Evolutionary conservation across 2,888 invertebrate species (phyloP).

Genomic region (Caenorhabditis sp.): DNA sequence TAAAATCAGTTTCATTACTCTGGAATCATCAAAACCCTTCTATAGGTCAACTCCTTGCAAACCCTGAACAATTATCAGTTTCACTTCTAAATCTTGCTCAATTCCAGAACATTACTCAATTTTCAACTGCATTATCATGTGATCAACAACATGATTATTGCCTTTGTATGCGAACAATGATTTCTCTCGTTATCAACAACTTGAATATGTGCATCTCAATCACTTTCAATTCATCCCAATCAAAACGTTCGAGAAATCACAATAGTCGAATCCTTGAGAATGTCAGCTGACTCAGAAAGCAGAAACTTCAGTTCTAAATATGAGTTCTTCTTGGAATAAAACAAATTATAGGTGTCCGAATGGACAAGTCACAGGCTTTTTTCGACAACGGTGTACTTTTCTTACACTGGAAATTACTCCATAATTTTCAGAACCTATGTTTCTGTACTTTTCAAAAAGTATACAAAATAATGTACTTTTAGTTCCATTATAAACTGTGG

Average conservation of each 20-base stretch:
- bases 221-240: background rate
- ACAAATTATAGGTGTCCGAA: background rate
- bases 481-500: too few relatives aligned
- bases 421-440: too few relatives aligned
- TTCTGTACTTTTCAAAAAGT: too few relatives aligned
- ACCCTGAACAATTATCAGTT: background rate
- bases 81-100: background rate
- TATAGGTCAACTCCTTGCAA: too few relatives aligned
- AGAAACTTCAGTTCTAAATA: conserved; percentile 1
- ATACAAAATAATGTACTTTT: too few relatives aligned
- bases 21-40: too few relatives aligned
- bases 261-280: background rate
- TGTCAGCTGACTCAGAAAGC: background rate
- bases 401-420: too few relatives aligned
- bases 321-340: background rate
- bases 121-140: too few relatives aligned
- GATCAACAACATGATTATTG: background rate
- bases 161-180: background rate
- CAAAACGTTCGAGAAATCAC: background rate
- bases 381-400: background rate
- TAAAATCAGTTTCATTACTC: too few relatives aligned
- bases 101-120: too few relatives aligned
- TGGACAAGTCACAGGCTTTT: background rate
- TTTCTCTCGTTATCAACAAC: background rate
- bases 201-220: background rate